A percentile compares a stretch with the other conserved stretches of the same genome.
phyloP scores from a whole-genome alignment of 2,797 vertebrate species.

The Hipposideros larvatus region DNA sequence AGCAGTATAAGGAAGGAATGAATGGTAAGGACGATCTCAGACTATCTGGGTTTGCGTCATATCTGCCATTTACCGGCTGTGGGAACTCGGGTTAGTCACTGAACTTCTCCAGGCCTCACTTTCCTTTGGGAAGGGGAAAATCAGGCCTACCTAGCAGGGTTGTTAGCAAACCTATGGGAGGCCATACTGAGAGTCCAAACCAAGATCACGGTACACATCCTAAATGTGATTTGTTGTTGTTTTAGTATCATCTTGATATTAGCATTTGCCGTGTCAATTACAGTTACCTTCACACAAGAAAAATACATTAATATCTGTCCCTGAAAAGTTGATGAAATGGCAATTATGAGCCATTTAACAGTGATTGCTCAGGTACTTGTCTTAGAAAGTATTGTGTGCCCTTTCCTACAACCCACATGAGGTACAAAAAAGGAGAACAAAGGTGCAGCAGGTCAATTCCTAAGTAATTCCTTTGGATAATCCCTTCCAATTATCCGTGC shows the following conservation, averaged over 20 bases:
- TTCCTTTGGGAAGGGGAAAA: background rate
- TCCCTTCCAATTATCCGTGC: background rate
- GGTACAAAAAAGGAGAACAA: background rate
- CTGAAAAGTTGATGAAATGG: background rate
- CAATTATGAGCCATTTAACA: background rate
- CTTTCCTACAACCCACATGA: background rate
- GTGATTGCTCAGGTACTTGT: background rate
- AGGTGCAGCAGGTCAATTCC: background rate
- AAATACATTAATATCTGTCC: background rate
- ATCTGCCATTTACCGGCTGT: background rate
- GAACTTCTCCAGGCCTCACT: background rate
- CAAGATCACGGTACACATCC: background rate
- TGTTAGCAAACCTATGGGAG: background rate
- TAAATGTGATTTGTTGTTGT: background rate
- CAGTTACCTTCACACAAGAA: background rate
- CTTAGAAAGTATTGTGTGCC: background rate
- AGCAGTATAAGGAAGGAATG: background rate
- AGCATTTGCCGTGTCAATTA: background rate
- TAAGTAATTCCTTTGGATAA: background rate
- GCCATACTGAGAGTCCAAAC: background rate
- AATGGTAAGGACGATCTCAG: background rate
- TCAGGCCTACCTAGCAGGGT: fast-evolving
- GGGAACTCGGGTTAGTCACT: background rate
- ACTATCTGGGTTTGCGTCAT: background rate
- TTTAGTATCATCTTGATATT: background rate